phyloP scores from a whole-genome alignment of 1,140 invertebrate species.

The Portunus trituberculatus region DNA sequence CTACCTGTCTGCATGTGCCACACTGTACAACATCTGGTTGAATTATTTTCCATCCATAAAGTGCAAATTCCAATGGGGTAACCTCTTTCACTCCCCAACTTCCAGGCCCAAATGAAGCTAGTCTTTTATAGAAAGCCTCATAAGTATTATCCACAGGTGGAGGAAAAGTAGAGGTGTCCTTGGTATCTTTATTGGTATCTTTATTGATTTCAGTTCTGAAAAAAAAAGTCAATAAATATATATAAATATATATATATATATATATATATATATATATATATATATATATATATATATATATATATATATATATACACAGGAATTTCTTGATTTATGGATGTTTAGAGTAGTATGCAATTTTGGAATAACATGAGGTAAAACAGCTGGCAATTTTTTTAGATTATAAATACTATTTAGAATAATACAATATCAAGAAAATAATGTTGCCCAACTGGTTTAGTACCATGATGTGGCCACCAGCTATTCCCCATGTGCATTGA shows the following conservation, averaged over 20 bases:
- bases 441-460: no score
- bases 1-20: slow-evolving; percentile 57
- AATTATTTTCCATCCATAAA: slow-evolving; percentile 57
- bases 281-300: no score
- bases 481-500: no score
- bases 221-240: neutral
- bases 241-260: neutral
- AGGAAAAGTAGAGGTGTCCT: neutral
- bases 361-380: no score
- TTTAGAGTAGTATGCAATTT: no score
- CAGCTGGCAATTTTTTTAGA: no score
- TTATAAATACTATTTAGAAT: no score
- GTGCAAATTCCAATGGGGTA: slow-evolving; percentile 62
- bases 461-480: no score
- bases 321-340: no score
- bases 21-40: slow-evolving; percentile 64
- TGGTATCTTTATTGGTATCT: neutral
- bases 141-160: neutral
- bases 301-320: no score
- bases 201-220: neutral
- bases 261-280: no score
- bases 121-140: slow-evolving; percentile 58
- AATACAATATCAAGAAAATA: no score
- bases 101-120: slow-evolving; percentile 57
- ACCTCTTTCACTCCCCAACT: slow-evolving; percentile 41